Evolutionary conservation across 2,888 invertebrate genomes (phyloP).

Genomic region (Arctia plantaginis): DNA sequence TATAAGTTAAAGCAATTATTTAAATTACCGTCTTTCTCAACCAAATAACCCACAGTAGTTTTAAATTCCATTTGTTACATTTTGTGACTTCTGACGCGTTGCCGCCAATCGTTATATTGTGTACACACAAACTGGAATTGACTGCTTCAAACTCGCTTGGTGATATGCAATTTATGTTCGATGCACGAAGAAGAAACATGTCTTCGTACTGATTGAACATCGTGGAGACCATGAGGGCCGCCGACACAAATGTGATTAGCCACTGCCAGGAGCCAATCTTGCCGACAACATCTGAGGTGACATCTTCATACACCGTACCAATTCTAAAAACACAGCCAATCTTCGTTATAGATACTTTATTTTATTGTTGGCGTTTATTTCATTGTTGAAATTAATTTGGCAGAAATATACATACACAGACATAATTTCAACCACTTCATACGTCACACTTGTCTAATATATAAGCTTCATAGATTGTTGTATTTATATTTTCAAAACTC

Average conservation of each 20-base stretch:
- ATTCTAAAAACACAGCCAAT: constrained; percentile 64
- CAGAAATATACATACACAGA: constrained; percentile 55
- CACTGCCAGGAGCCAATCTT: constrained; percentile 79
- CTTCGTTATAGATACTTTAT: not conserved
- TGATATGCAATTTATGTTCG: constrained; percentile 62
- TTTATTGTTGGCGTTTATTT: not conserved
- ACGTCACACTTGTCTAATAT: constrained; percentile 27
- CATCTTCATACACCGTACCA: constrained; percentile 78
- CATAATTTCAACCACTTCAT: constrained; percentile 37
- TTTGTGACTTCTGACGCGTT: constrained; percentile 61
- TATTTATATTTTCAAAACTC: not conserved
- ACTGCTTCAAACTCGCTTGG: constrained; percentile 52
- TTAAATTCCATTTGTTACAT: constrained; percentile 72
- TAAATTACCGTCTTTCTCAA: constrained; percentile 69
- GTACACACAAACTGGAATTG: constrained; percentile 69
- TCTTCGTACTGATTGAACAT: constrained; percentile 75
- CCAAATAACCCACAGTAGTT: constrained; percentile 73
- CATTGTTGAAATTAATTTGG: not conserved
- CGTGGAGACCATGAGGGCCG: constrained; percentile 63
- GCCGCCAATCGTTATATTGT: constrained; percentile 43
- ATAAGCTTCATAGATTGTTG: constrained; percentile 44
- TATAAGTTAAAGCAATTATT: constrained; percentile 16
- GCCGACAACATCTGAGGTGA: constrained; percentile 78
- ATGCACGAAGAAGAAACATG: constrained; percentile 67
- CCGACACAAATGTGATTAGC: constrained; percentile 72